phyloP scores from a whole-genome alignment of 2,113 vertebrate genomes.

The Puntigrus tetrazona region DNA sequence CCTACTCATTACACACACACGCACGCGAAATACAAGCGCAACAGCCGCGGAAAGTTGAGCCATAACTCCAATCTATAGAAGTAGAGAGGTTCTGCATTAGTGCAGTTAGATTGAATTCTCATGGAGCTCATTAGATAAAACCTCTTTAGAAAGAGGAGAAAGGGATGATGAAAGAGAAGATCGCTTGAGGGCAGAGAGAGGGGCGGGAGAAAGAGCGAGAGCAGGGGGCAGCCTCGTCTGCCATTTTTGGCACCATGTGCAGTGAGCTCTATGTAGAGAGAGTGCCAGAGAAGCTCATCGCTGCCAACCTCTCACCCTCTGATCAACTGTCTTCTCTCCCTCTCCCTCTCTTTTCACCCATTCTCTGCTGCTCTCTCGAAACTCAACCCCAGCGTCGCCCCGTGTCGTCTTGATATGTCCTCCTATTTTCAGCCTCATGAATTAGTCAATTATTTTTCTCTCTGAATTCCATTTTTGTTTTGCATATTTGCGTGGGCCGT shows the following conservation, averaged over 20 bases:
- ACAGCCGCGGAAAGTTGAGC: background rate
- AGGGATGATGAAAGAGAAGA: slow-evolving; percentile 39
- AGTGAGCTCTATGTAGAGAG: slow-evolving; percentile 69
- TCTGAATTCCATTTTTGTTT: background rate
- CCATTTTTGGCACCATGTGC: slow-evolving; percentile 72
- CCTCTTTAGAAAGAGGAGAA: slow-evolving; percentile 25
- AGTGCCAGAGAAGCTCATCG: slow-evolving; percentile 77
- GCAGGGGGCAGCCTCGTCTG: slow-evolving; percentile 67
- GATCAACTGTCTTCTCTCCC: slow-evolving; percentile 72
- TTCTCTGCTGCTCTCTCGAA: slow-evolving; percentile 69
- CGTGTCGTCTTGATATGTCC: slow-evolving; percentile 49
- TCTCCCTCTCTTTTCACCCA: slow-evolving; percentile 65
- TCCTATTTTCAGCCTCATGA: slow-evolving; percentile 12
- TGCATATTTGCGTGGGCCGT: background rate
- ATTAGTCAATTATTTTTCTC: slow-evolving; percentile 25
- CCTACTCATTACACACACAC: slow-evolving; percentile 32
- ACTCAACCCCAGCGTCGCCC: slow-evolving; percentile 74
- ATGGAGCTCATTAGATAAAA: slow-evolving; percentile 47
- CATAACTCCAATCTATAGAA: slow-evolving; percentile 20
- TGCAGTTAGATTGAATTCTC: slow-evolving; percentile 33
- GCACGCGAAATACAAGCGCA: background rate
- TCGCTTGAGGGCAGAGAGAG: slow-evolving; percentile 22
- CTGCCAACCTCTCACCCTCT: slow-evolving; percentile 78
- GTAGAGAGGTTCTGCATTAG: slow-evolving; percentile 11
- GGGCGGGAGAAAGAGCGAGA: slow-evolving; percentile 55